These are phyloP conservation scores for Mohoua ochrocephala DNA, from an alignment of 2,113 vertebrate genomes.

Conservation along the genomic window DNA sequence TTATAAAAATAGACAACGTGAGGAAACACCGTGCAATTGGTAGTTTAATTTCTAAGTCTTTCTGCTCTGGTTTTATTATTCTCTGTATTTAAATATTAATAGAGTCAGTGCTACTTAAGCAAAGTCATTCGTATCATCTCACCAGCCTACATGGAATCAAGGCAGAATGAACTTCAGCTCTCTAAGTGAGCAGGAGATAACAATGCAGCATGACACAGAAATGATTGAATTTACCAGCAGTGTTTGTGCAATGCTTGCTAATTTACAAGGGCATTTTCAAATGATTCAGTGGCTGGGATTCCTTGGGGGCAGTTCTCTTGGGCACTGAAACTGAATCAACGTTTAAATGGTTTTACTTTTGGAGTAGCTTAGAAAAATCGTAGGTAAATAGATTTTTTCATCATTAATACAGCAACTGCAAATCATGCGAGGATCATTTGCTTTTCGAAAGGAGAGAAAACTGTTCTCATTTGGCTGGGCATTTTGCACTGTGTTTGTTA, in stretches of 20 bases:
- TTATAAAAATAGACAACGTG: background rate
- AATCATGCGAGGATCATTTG: conserved; percentile 21
- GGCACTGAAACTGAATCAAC: conserved; percentile 37
- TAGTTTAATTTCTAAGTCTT: background rate
- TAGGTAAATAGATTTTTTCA: conserved; percentile 47
- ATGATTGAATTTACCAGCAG: conserved; percentile 60
- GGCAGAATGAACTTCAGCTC: background rate
- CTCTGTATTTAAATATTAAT: conserved; percentile 46
- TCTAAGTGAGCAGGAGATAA: conserved; percentile 50
- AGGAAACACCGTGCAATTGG: background rate
- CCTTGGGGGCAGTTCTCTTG: conserved; percentile 30
- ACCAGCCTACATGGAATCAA: conserved; percentile 7
- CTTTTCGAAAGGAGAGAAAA: background rate
- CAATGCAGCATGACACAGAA: conserved; percentile 6
- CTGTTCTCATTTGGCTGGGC: background rate
- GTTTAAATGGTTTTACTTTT: conserved; percentile 50
- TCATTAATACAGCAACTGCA: conserved; percentile 55
- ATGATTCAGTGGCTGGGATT: conserved; percentile 9
- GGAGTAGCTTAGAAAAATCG: background rate
- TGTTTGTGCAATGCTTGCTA: conserved; percentile 37
- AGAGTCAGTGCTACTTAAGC: conserved; percentile 5
- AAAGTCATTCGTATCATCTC: background rate
- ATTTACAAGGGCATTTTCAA: conserved; percentile 60
- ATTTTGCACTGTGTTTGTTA: background rate
- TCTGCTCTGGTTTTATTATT: conserved; percentile 38